A percentile compares a stretch with the other conserved stretches of the same genome.
These are phyloP conservation scores for Lamellibrachia columna DNA, from an alignment of 2,888 invertebrate species.

Conservation along the genomic window DNA sequence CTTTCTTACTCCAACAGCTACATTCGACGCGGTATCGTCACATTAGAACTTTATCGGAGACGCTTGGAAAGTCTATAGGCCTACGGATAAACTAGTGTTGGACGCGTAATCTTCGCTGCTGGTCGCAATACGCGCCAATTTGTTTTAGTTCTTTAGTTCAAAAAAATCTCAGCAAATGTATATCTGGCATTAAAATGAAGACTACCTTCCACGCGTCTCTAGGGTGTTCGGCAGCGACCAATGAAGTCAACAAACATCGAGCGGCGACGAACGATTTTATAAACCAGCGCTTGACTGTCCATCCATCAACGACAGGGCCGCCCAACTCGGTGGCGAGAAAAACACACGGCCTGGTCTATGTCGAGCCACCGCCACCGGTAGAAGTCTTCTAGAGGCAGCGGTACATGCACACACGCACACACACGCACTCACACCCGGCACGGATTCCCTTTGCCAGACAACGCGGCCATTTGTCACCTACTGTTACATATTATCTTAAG, in stretches of 20 bases:
- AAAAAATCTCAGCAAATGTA: not conserved
- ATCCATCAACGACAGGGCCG: not conserved
- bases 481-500: conserved; percentile 11
- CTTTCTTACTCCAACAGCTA: not conserved
- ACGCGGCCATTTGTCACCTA: not conserved
- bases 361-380: not conserved
- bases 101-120: not conserved
- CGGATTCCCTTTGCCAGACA: not conserved
- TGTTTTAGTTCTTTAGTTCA: not conserved
- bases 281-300: conserved; percentile 1
- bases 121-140: not conserved
- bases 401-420: not conserved
- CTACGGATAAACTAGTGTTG: not conserved
- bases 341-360: not conserved
- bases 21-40: not conserved
- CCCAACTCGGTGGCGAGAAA: not conserved
- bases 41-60: not conserved
- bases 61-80: not conserved
- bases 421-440: not conserved
- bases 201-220: not conserved
- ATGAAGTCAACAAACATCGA: not conserved
- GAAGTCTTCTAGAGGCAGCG: not conserved
- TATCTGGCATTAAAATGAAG: not conserved
- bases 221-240: not conserved
- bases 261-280: not conserved